phyloP scores from a whole-genome alignment of 2,888 invertebrate genomes.

The Schrankia costaestrigalis region DNA sequence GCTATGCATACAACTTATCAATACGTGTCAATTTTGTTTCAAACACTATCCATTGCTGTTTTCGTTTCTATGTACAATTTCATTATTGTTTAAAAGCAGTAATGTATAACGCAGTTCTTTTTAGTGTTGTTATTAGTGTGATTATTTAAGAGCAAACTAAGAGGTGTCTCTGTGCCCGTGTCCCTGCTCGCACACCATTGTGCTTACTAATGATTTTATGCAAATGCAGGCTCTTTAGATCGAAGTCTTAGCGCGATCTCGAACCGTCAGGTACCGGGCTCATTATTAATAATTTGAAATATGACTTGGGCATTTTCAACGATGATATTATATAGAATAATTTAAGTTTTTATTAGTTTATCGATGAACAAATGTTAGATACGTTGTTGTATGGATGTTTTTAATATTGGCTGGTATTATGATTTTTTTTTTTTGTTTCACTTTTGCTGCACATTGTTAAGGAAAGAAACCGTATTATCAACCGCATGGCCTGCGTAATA shows the following conservation, averaged over 20 bases:
- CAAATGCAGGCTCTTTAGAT: constrained; percentile 81
- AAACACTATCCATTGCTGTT: constrained; percentile 42
- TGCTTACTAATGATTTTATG: constrained; percentile 82
- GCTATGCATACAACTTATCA: constrained; percentile 50
- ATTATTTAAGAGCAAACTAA: constrained; percentile 63
- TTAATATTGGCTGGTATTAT: too few species aligned
- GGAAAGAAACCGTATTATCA: too few species aligned
- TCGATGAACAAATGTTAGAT: constrained; percentile 23
- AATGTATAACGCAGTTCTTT: constrained; percentile 34
- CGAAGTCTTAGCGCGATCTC: constrained; percentile 81
- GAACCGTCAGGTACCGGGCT: constrained; percentile 78
- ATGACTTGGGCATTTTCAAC: constrained; percentile 72
- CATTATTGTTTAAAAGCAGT: constrained; percentile 9
- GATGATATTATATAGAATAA: constrained; percentile 58
- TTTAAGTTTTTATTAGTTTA: constrained; percentile 60
- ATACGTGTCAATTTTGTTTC: constrained; percentile 24
- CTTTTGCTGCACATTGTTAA: too few species aligned
- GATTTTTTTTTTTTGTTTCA: too few species aligned
- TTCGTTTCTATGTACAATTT: not conserved
- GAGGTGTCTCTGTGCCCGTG: constrained; percentile 72
- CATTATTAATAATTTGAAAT: constrained; percentile 79
- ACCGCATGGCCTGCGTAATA: too few species aligned
- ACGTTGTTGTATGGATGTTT: too few species aligned
- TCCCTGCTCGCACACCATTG: constrained; percentile 78
- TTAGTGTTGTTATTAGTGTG: constrained; percentile 32